Conservation (phyloP, 2,888 invertebrate genomes). For the Dicyrtoma fusca region DNA sequence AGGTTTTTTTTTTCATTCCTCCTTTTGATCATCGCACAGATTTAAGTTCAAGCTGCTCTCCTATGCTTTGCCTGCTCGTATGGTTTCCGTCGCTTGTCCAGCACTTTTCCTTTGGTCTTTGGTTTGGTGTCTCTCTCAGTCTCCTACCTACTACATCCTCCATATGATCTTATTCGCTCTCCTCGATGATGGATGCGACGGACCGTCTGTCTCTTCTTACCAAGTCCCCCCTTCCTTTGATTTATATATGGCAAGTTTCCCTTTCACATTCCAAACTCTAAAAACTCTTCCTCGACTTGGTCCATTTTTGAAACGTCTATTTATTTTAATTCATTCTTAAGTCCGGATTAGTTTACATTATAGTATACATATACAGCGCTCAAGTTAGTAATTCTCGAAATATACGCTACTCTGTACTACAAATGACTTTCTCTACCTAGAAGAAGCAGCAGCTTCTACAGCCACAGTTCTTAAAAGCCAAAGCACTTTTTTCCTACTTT, state of each 20-base stretch:
- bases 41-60: neutral
- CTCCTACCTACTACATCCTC: neutral
- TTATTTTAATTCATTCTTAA: slow-evolving; percentile 18
- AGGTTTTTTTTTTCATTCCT: slow-evolving; percentile 29
- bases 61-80: neutral
- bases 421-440: no score
- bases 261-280: slow-evolving; percentile 9
- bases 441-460: no score
- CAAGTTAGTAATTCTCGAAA: no score
- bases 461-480: no score
- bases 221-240: slow-evolving; percentile 7
- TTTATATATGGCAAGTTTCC: slow-evolving; percentile 9
- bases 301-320: slow-evolving; percentile 4
- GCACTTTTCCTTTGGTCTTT: neutral
- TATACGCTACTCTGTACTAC: no score
- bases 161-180: slow-evolving; percentile 28
- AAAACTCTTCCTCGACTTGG: neutral
- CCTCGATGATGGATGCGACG: slow-evolving; percentile 16
- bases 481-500: no score
- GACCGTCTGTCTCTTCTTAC: slow-evolving; percentile 19
- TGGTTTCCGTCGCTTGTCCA: neutral
- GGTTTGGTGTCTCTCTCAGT: slow-evolving; percentile 2
- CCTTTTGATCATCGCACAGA: slow-evolving; percentile 10
- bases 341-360: slow-evolving; percentile 16
- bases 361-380: no score